A percentile compares a stretch with the other conserved stretches of the same genome.
Evolutionary conservation across 2,888 invertebrate genomes (phyloP).

Genomic region (Lepeophtheirus nordmannii): DNA sequence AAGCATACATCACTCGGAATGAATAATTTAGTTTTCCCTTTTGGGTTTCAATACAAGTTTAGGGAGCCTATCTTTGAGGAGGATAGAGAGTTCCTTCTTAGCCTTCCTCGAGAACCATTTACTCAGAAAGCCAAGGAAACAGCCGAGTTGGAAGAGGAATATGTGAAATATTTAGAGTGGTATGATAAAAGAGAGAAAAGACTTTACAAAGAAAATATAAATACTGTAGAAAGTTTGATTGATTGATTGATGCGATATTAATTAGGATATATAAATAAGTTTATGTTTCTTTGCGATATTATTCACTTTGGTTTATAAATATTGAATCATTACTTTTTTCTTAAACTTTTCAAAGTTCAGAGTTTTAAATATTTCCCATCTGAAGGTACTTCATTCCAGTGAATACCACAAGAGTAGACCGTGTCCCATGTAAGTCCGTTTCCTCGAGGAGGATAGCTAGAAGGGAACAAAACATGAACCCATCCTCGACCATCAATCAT

Average conservation of each 20-base stretch:
- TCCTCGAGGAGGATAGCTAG: neutral
- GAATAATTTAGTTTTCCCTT: neutral
- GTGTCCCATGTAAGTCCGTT: slow-evolving; percentile 18
- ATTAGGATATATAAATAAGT: neutral
- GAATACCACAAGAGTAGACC: slow-evolving; percentile 12
- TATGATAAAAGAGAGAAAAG: neutral
- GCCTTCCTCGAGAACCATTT: neutral
- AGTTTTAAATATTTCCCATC: too few species aligned
- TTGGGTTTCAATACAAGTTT: neutral
- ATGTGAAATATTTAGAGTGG: neutral
- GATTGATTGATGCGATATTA: too few species aligned
- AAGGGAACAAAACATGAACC: slow-evolving; percentile 4
- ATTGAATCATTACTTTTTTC: too few species aligned
- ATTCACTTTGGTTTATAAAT: too few species aligned
- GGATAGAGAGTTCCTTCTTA: neutral
- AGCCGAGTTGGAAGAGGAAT: neutral
- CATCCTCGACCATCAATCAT: slow-evolving; percentile 17
- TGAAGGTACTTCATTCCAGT: neutral
- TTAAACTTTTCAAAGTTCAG: too few species aligned
- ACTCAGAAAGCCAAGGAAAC: neutral
- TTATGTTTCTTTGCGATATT: neutral
- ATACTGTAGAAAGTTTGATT: neutral
- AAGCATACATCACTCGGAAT: neutral
- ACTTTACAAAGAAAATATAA: neutral
- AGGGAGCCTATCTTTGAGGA: neutral